phyloP scores from a whole-genome alignment of 2,888 invertebrate genomes.

The Drosophila ustulata region DNA sequence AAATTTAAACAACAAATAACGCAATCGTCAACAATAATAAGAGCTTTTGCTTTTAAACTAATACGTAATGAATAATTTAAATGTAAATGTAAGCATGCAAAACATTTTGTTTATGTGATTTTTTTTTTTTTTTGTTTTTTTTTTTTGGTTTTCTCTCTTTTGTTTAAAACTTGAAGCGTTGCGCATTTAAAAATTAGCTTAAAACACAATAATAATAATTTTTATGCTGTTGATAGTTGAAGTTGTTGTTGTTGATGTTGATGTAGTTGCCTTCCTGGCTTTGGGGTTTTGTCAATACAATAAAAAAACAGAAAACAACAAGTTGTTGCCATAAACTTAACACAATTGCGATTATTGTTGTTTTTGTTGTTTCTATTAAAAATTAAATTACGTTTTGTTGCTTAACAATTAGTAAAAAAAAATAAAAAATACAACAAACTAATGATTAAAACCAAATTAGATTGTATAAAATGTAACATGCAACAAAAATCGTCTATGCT shows the following conservation, averaged over 20 bases:
- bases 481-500: constrained; percentile 65
- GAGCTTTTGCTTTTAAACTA: constrained; percentile 32
- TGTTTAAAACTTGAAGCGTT: constrained; percentile 30
- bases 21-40: constrained; percentile 48
- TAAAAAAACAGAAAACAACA: constrained; percentile 44
- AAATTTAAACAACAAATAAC: constrained; percentile 41
- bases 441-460: constrained; percentile 26
- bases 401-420: constrained; percentile 22
- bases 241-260: constrained; percentile 23
- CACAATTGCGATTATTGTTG: constrained; percentile 22
- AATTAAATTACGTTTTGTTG: constrained; percentile 36
- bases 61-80: constrained; percentile 40
- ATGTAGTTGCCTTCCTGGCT: constrained; percentile 57
- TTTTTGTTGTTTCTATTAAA: constrained; percentile 16
- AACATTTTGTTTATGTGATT: constrained; percentile 25
- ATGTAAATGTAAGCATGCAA: constrained; percentile 47
- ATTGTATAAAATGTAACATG: constrained; percentile 26
- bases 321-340: constrained; percentile 27
- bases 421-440: neutral
- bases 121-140: neutral
- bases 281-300: constrained; percentile 51
- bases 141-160: constrained; percentile 1
- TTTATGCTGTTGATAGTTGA: constrained; percentile 15
- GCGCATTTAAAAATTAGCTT: constrained; percentile 22
- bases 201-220: constrained; percentile 34